Evolutionary conservation across 2,797 vertebrate species (phyloP).

Genomic region (Acanthis flammea): DNA sequence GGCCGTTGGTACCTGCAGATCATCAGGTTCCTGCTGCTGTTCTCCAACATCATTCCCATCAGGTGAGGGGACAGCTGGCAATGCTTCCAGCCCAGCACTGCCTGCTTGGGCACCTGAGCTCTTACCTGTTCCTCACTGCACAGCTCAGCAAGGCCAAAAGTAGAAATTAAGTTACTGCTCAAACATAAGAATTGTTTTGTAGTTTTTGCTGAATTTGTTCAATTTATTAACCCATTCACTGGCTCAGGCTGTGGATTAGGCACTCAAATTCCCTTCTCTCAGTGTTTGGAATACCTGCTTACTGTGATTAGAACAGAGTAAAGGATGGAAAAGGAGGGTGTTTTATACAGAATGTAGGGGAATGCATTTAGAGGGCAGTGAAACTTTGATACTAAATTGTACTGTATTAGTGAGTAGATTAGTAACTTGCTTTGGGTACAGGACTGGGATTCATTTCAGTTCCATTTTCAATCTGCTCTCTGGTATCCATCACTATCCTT

Average conservation of each 20-base stretch:
- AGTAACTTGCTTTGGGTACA: neutral
- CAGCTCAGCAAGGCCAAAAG: neutral
- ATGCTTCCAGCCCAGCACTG: neutral
- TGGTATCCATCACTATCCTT: neutral
- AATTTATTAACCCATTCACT: neutral
- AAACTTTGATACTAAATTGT: neutral
- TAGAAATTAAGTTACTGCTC: neutral
- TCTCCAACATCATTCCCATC: conserved; percentile 97
- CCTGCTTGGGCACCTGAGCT: neutral
- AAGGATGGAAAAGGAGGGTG: neutral
- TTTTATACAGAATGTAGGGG: neutral
- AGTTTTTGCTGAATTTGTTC: neutral
- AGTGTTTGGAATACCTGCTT: neutral
- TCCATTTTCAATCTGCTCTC: neutral
- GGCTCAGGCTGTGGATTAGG: neutral
- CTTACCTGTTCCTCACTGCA: neutral
- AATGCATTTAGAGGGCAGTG: neutral
- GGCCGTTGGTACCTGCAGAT: conserved; percentile 99
- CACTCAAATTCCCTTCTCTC: neutral
- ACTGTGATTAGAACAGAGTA: neutral
- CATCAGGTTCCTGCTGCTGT: conserved; percentile 93
- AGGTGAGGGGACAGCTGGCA: conserved; percentile 74
- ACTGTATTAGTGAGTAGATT: neutral
- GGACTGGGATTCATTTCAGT: neutral
- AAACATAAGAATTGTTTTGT: neutral